Conservation (phyloP, 2,888 invertebrate species). For the Smittia sp. region DNA sequence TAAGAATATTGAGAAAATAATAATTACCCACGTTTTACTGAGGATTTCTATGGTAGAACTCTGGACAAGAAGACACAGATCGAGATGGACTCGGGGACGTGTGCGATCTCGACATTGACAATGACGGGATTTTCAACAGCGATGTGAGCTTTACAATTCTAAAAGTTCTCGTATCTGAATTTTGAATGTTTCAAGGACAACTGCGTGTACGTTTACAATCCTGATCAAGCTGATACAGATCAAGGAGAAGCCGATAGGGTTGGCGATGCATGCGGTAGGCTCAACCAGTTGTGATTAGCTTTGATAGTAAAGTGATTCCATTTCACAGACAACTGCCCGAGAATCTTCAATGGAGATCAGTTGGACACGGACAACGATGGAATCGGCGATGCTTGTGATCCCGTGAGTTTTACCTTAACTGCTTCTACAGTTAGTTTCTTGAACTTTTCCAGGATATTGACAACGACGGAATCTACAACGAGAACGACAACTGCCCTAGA, state of each 20-base stretch:
- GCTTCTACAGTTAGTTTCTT: not conserved
- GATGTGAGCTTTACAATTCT: not conserved
- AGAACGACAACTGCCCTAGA: conserved; percentile 73
- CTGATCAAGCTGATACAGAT: conserved; percentile 74
- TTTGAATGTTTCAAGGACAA: conserved; percentile 66
- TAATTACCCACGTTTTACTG: too few relatives aligned
- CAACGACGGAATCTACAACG: conserved; percentile 76
- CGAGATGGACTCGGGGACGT: conserved; percentile 73
- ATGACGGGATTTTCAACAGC: conserved; percentile 71
- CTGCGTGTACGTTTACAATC: conserved; percentile 75
- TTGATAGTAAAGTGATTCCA: too few relatives aligned
- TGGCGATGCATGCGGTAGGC: conserved; percentile 72
- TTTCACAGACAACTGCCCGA: conserved; percentile 62
- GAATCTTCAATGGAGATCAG: conserved; percentile 46
- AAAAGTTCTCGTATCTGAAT: conserved; percentile 56
- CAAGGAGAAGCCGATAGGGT: conserved; percentile 74
- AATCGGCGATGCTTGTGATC: conserved; percentile 82
- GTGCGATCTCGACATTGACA: conserved; percentile 86
- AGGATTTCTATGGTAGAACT: conserved; percentile 57
- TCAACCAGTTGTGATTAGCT: not conserved
- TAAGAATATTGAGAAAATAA: conserved; percentile 80
- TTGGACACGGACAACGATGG: conserved; percentile 87
- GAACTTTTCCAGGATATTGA: conserved; percentile 70
- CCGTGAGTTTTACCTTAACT: conserved; percentile 35
- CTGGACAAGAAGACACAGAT: conserved; percentile 78